These are phyloP conservation scores for Ptilodon capucinus DNA, from an alignment of 2,888 invertebrate species.

Conservation along the genomic window DNA sequence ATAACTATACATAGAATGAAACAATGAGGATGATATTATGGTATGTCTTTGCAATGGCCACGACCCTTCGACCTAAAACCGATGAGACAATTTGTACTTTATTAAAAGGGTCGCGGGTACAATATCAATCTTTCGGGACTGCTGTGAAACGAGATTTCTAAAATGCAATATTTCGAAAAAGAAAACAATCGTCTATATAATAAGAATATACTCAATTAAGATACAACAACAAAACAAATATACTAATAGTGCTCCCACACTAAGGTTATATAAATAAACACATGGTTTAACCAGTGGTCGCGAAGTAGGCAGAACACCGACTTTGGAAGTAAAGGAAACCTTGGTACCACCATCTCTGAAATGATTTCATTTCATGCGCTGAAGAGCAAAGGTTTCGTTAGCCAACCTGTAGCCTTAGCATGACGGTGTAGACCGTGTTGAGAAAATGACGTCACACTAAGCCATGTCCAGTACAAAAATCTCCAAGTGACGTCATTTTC, in stretches of 20 bases:
- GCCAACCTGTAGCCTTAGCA: too few species aligned
- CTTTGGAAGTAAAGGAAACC: too few species aligned
- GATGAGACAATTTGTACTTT: slow-evolving; percentile 79
- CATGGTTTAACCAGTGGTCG: too few species aligned
- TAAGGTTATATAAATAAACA: too few species aligned
- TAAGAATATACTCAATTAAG: slow-evolving; percentile 77
- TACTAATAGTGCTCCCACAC: slow-evolving; percentile 41
- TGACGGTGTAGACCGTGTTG: too few species aligned
- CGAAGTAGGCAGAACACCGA: too few species aligned
- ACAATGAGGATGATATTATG: slow-evolving; percentile 49
- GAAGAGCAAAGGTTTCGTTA: too few species aligned
- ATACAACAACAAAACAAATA: slow-evolving; percentile 80
- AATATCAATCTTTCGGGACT: slow-evolving; percentile 21
- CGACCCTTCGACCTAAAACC: slow-evolving; percentile 66
- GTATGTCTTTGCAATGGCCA: slow-evolving; percentile 57
- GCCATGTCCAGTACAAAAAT: too few species aligned
- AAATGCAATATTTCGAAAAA: slow-evolving; percentile 48
- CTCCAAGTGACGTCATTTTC: too few species aligned
- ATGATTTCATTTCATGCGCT: too few species aligned
- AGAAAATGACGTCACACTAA: too few species aligned
- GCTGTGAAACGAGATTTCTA: slow-evolving; percentile 48
- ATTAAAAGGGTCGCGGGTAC: slow-evolving; percentile 54
- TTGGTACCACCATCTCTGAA: too few species aligned
- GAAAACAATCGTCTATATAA: slow-evolving; percentile 68
- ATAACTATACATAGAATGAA: slow-evolving; percentile 45